phyloP scores from a whole-genome alignment of 2,888 invertebrate species.

The Lagria hirta region DNA sequence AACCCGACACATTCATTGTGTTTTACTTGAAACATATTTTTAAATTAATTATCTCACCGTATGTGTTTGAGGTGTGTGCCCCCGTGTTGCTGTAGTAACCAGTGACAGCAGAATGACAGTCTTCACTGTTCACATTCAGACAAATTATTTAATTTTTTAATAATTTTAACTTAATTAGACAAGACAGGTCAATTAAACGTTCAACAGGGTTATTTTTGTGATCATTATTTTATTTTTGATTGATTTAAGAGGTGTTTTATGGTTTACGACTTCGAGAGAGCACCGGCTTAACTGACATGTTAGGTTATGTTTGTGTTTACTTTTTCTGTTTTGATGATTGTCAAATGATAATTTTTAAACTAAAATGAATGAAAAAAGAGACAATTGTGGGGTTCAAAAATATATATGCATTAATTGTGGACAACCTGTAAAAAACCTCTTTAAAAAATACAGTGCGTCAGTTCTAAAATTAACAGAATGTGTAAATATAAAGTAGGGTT shows the following conservation, averaged over 20 bases:
- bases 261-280: neutral
- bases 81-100: too few relatives aligned
- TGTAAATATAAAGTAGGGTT: constrained; percentile 55
- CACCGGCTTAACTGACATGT: neutral
- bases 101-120: too few relatives aligned
- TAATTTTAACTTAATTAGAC: too few relatives aligned
- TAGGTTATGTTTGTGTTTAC: constrained; percentile 13
- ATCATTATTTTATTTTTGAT: too few relatives aligned
- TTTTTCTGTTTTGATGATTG: constrained; percentile 4
- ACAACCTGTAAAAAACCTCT: constrained; percentile 61
- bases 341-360: neutral
- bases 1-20: constrained; percentile 56
- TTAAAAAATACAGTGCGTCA: constrained; percentile 68
- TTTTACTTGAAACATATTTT: constrained; percentile 52
- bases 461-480: constrained; percentile 74
- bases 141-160: too few relatives aligned
- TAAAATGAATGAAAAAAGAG: neutral
- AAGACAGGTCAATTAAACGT: too few relatives aligned
- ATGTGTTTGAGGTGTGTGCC: too few relatives aligned
- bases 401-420: constrained; percentile 71
- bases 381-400: constrained; percentile 12
- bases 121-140: too few relatives aligned
- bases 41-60: too few relatives aligned
- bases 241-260: too few relatives aligned
- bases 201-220: too few relatives aligned